A percentile compares a stretch with the other conserved stretches of the same genome.
Evolutionary conservation across 2,888 invertebrate species (phyloP).

Genomic region (Nomada fucata): DNA sequence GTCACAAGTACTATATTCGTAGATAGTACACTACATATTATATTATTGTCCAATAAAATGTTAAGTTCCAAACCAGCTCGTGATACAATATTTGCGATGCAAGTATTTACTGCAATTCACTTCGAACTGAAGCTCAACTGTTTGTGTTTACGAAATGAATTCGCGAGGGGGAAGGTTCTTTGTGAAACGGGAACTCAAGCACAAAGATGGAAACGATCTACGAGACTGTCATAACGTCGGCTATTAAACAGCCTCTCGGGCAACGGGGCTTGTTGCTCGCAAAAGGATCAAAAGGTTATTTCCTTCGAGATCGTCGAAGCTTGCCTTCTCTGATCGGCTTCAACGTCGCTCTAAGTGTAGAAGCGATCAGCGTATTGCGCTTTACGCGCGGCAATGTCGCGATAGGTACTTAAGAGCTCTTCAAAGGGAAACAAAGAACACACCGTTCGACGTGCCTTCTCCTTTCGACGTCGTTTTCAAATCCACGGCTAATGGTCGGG

Average conservation of each 20-base stretch:
- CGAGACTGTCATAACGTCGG: conserved; percentile 35
- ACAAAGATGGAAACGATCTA: conserved; percentile 52
- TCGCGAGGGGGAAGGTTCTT: conserved; percentile 4
- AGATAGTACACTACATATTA: no score
- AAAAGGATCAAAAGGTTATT: conserved; percentile 58
- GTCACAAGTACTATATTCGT: no score
- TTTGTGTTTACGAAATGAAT: conserved; percentile 39
- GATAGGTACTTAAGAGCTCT: conserved; percentile 46
- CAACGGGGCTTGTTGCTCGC: conserved; percentile 19
- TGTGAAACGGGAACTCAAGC: background rate
- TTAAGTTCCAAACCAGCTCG: no score
- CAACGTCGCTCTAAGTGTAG: conserved; percentile 38
- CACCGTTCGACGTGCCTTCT: conserved; percentile 11
- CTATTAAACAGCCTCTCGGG: conserved; percentile 49
- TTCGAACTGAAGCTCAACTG: conserved; percentile 11
- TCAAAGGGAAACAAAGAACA: conserved; percentile 28
- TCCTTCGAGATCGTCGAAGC: conserved; percentile 32
- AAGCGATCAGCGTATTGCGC: conserved; percentile 53
- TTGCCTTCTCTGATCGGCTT: conserved; percentile 29
- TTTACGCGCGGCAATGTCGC: conserved; percentile 43
- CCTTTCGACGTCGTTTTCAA: background rate
- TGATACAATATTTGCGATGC: background rate
- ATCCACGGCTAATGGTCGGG: conserved; percentile 28
- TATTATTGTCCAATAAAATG: no score
- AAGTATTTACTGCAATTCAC: background rate